Conservation (phyloP, 2,797 vertebrate species). For the Pangasius macronema region DNA sequence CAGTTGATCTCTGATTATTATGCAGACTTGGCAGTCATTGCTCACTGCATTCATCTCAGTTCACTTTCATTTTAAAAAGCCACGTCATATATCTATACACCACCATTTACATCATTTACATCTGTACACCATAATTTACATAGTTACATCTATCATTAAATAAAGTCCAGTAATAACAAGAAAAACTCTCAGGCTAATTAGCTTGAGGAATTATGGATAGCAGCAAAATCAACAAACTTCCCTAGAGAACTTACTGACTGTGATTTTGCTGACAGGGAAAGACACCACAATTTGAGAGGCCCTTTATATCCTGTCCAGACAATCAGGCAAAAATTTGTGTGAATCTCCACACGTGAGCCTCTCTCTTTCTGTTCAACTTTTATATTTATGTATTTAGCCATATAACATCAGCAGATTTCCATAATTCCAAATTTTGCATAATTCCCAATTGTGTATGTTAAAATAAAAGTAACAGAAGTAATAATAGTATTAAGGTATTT, state of each 20-base stretch:
- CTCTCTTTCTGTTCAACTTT: background rate
- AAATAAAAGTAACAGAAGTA: background rate
- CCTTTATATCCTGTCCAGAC: background rate
- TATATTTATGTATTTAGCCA: background rate
- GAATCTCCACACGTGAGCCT: background rate
- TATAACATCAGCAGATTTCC: background rate
- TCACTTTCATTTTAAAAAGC: background rate
- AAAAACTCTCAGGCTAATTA: background rate
- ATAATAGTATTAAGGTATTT: background rate
- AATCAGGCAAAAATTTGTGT: conserved; percentile 8
- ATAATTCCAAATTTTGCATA: background rate
- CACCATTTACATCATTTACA: background rate
- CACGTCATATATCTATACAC: background rate
- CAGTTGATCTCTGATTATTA: background rate
- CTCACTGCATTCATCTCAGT: background rate
- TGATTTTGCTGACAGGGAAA: conserved; percentile 29
- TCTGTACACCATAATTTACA: background rate
- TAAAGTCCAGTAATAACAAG: background rate
- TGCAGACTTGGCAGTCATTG: background rate
- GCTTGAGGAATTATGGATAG: background rate
- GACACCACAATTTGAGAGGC: conserved; percentile 7
- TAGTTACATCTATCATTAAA: background rate
- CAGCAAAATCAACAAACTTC: background rate
- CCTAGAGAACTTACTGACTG: background rate
- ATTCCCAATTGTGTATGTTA: background rate